These are phyloP conservation scores for Orchesella flavescens DNA, from an alignment of 2,888 invertebrate genomes.

Conservation along the genomic window DNA sequence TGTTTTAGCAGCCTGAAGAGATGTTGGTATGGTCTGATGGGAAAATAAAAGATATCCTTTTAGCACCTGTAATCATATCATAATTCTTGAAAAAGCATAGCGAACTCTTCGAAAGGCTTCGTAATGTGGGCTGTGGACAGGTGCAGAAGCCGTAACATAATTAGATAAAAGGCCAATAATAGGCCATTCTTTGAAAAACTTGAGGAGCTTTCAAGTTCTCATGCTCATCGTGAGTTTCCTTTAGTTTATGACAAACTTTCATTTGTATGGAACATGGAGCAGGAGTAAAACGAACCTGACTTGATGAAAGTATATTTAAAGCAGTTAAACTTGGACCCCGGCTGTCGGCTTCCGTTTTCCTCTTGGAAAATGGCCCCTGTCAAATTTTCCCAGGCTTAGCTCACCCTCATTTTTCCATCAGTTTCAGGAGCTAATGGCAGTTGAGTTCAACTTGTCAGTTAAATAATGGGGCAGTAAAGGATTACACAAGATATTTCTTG, in stretches of 20 bases:
- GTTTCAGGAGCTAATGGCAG: conserved; percentile 5
- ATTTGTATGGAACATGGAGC: too few relatives aligned
- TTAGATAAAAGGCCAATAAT: conserved; percentile 33
- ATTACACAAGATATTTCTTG: conserved; percentile 22
- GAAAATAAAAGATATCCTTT: neutral
- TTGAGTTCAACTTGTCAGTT: conserved; percentile 28
- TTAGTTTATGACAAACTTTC: too few relatives aligned
- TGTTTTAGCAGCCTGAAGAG: neutral
- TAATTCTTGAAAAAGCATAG: too few relatives aligned
- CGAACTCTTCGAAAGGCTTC: too few relatives aligned
- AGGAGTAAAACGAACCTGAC: too few relatives aligned
- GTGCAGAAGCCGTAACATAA: conserved; percentile 25
- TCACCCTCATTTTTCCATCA: neutral
- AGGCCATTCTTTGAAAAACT: neutral
- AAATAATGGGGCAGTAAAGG: conserved; percentile 26
- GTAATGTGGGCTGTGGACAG: neutral
- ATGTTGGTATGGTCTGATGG: neutral
- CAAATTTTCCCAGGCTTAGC: conserved; percentile 12
- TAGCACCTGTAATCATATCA: too few relatives aligned
- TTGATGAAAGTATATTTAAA: too few relatives aligned
- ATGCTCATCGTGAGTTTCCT: too few relatives aligned
- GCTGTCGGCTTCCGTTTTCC: conserved; percentile 10
- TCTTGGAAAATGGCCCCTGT: conserved; percentile 9
- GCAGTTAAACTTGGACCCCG: too few relatives aligned
- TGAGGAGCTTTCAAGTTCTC: too few relatives aligned